Percentiles rank a stretch among this genome's conserved stretches.
phyloP scores from a whole-genome alignment of 2,113 vertebrate genomes.

The Mola mola region DNA sequence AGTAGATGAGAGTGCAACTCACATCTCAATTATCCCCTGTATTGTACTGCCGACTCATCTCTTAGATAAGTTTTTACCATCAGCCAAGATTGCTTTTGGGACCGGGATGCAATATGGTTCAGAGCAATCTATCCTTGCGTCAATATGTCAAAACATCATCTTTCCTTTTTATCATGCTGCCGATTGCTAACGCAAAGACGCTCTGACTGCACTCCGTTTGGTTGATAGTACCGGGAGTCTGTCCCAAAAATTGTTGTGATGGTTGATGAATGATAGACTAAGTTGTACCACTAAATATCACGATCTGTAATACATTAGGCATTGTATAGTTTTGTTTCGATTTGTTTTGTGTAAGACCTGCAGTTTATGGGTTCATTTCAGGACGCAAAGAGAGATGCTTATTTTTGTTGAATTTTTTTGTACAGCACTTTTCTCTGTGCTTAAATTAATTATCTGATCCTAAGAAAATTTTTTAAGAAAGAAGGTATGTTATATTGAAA shows the following conservation, averaged over 20 bases:
- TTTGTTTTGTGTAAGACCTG: conserved; percentile 20
- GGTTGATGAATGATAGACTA: conserved; percentile 49
- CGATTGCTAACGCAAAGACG: conserved; percentile 63
- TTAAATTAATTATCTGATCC: no score
- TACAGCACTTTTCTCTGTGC: no score
- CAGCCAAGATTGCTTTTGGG: conserved; percentile 77
- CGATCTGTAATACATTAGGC: conserved; percentile 24
- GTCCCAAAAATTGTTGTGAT: conserved; percentile 54
- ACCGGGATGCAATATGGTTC: conserved; percentile 77
- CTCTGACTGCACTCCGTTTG: conserved; percentile 58
- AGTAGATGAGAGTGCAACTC: conserved; percentile 59
- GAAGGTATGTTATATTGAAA: no score
- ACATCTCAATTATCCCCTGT: conserved; percentile 71
- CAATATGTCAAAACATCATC: conserved; percentile 77
- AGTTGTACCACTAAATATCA: conserved; percentile 14
- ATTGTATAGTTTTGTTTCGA: conserved; percentile 30
- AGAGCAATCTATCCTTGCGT: conserved; percentile 75
- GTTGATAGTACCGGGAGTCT: conserved; percentile 47
- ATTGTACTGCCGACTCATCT: conserved; percentile 69
- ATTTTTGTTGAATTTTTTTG: no score
- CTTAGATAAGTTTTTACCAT: conserved; percentile 72
- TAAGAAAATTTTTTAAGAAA: no score
- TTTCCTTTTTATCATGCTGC: conserved; percentile 70
- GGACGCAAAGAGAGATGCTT: conserved; percentile 20
- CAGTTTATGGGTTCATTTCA: conserved; percentile 44